These are phyloP conservation scores for Oncorhynchus clarkii DNA, from an alignment of 2,113 vertebrate species.

Conservation along the genomic window DNA sequence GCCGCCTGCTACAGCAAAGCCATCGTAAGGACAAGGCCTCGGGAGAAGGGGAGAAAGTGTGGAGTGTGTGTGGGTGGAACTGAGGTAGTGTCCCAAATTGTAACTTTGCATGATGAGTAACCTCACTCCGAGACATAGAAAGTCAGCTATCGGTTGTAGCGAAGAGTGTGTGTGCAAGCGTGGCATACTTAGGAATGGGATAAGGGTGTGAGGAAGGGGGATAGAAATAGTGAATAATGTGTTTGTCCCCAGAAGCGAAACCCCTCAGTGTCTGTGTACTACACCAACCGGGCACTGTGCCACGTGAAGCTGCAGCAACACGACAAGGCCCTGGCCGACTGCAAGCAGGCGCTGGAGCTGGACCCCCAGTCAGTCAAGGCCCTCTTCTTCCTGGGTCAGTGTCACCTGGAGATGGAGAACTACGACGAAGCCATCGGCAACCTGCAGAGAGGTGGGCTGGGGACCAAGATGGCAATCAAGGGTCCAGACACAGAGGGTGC, in stretches of 20 bases:
- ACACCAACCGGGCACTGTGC: slow-evolving; percentile 96
- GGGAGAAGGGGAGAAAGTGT: too few species aligned
- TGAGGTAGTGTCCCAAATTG: background rate
- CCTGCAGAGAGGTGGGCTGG: slow-evolving; percentile 86
- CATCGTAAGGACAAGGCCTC: slow-evolving; percentile 80
- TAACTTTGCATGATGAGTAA: background rate
- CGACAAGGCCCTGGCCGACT: slow-evolving; percentile 92
- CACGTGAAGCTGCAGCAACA: slow-evolving; percentile 98
- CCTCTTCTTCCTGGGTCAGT: slow-evolving; percentile 97
- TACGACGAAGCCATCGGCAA: slow-evolving; percentile 98
- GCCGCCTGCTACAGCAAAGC: slow-evolving; percentile 93
- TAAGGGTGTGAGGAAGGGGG: too few species aligned
- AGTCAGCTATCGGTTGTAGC: too few species aligned
- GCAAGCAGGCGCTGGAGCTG: slow-evolving; percentile 94
- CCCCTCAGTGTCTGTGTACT: slow-evolving; percentile 93
- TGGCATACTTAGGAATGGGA: background rate
- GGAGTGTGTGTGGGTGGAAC: too few species aligned
- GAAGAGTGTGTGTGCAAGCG: background rate
- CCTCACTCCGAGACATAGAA: too few species aligned
- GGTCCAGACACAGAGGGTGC: too few species aligned
- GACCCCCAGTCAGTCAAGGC: slow-evolving; percentile 97
- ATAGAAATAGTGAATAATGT: too few species aligned
- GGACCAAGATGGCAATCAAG: too few species aligned
- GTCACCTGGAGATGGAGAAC: slow-evolving; percentile 97
- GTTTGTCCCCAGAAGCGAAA: slow-evolving; percentile 84